Evolutionary conservation across 2,797 vertebrate species (phyloP), one percentile per base, ranked within the genome.

Genomic region (Sebastes minor): DNA sequence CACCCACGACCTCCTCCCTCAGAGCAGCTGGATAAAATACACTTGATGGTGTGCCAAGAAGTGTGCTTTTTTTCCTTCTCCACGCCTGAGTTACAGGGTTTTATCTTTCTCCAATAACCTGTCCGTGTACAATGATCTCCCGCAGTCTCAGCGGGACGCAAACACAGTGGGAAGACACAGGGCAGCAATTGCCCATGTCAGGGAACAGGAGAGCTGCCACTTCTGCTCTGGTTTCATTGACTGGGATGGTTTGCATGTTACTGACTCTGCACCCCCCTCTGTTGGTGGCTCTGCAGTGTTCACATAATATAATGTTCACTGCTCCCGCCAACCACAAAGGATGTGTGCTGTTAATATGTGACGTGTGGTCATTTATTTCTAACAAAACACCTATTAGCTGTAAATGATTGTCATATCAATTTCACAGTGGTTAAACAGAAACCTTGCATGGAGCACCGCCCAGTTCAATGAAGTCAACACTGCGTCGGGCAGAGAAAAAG

Each of bases 11-110:
- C 80, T 86, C 78, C 83, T 85, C 80, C 87, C 74, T 80, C 30
- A 52, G 69, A 92, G 88, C 86, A 93, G 88, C 90, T 89, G 91
- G 87, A 91, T 87, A 88, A 91, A 92, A 87, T 81, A 88, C 87
- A 90, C 89, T 91, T 91, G 82, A 89, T 89, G 49, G 63, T 76
- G 74, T 86, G 91, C 90, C 89, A 92, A 88, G 27, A 78, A 62
- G 84, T 86, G 64, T 80, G 76, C 38, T 81, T 85, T 86, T 81
- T 62, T 65, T 71, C 22, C 32, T 52, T 69, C 46, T 67, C 59
- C 82, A 73, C 25, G 65, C 83, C 46, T 86, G 88, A 89, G 81
- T 80, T 88, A 78, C 62, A 46, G 32, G 73, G 76, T 87, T 91
- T 92, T 82, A 88, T 92, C 74, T 88, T 85, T 77, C 82, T 88